Evolutionary conservation across 2,888 invertebrate genomes (phyloP).

Genomic region (Actias luna): DNA sequence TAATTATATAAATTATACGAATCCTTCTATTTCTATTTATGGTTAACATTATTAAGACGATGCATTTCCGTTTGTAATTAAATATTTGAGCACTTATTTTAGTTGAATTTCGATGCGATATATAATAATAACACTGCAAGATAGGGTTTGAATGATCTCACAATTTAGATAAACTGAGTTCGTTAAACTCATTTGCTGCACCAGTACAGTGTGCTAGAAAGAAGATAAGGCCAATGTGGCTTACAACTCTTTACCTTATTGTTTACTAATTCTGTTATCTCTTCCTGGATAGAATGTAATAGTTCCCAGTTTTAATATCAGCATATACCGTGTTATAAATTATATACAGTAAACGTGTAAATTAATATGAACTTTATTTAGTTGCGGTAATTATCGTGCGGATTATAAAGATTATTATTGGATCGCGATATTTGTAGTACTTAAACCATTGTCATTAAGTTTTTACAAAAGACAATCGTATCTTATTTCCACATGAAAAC

Average conservation of each 20-base stretch:
- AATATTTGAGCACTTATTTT: slow-evolving; percentile 26
- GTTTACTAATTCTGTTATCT: slow-evolving; percentile 56
- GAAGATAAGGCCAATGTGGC: slow-evolving; percentile 36
- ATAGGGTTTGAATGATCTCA: slow-evolving; percentile 26
- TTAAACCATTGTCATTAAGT: slow-evolving; percentile 11
- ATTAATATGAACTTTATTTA: background rate
- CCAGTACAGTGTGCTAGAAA: slow-evolving; percentile 28
- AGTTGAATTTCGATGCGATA: slow-evolving; percentile 25
- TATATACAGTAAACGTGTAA: background rate
- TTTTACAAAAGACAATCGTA: background rate
- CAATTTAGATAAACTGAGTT: slow-evolving; percentile 34
- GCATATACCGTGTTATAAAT: background rate
- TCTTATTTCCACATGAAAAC: background rate
- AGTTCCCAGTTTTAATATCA: background rate
- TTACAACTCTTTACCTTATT: slow-evolving; percentile 41
- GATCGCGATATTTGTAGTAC: background rate
- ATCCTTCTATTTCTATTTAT: background rate
- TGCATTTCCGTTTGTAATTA: slow-evolving; percentile 34
- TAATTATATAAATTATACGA: background rate
- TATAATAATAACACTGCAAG: slow-evolving; percentile 21
- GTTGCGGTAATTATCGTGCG: no score
- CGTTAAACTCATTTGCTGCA: slow-evolving; percentile 30
- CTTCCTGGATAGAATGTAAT: slow-evolving; percentile 33
- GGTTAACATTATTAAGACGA: slow-evolving; percentile 20
- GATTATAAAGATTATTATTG: background rate